Evolutionary conservation across 2,113 vertebrate genomes (phyloP).

Genomic region (Cichladusa arquata): DNA sequence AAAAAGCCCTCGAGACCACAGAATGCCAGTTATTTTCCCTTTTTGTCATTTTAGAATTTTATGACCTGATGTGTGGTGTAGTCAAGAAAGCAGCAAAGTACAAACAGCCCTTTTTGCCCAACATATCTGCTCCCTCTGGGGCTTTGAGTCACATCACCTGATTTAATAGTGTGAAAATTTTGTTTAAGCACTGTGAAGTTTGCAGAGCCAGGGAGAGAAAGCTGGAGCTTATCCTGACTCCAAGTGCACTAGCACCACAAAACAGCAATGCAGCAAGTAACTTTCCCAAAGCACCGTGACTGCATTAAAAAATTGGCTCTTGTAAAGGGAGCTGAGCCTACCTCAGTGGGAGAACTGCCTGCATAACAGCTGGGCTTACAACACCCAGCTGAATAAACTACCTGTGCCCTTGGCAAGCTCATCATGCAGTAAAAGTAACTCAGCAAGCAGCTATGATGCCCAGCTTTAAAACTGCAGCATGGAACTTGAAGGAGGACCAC

Average conservation of each 20-base stretch:
- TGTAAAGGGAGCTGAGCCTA: not conserved
- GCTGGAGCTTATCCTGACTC: not conserved
- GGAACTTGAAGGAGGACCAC: not conserved
- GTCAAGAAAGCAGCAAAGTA: not conserved
- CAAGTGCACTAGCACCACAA: not conserved
- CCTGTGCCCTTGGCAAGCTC: not conserved
- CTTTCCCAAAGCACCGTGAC: not conserved
- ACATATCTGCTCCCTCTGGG: not conserved
- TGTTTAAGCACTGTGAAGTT: not conserved
- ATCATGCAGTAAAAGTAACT: not conserved
- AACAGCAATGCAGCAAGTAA: not conserved
- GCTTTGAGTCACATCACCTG: not conserved
- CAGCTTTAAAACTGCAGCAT: not conserved
- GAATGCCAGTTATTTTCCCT: not conserved
- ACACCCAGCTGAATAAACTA: not conserved
- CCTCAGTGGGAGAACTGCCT: not conserved
- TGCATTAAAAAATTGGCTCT: not conserved
- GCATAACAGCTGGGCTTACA: not conserved
- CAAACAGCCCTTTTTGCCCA: not conserved
- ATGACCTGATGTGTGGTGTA: not conserved
- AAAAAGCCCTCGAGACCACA: slow-evolving; percentile 15
- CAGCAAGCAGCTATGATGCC: not conserved
- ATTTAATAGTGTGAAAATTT: not conserved
- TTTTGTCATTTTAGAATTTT: slow-evolving; percentile 42
- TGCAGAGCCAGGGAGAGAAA: not conserved